Percentiles rank a stretch among this genome's conserved stretches.
These are phyloP conservation scores for Hydrolagus colliei DNA, from an alignment of 2,797 vertebrate genomes.

Conservation along the genomic window DNA sequence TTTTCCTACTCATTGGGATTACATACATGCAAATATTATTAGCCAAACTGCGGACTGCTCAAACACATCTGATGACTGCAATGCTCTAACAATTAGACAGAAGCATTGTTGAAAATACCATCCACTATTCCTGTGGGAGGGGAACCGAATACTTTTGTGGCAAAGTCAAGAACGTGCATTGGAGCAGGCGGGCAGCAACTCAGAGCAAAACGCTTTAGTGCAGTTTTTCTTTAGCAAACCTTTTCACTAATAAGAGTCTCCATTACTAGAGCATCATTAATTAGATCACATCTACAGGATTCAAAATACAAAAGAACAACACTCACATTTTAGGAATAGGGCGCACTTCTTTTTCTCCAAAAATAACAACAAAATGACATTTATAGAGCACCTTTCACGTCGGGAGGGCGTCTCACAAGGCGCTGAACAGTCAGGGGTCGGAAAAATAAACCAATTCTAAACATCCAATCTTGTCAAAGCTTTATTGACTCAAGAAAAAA, in stretches of 20 bases:
- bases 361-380: no score
- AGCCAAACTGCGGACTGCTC: not conserved
- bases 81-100: not conserved
- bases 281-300: not conserved
- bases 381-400: no score
- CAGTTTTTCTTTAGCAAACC: not conserved
- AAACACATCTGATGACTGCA: not conserved
- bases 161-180: no score
- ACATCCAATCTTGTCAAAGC: not conserved
- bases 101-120: not conserved
- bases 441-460: not conserved
- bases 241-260: no score
- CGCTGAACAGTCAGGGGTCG: no score
- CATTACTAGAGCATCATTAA: no score
- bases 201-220: not conserved
- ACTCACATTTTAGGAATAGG: not conserved
- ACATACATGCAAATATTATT: not conserved
- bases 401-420: no score
- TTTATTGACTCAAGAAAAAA: not conserved
- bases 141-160: not conserved
- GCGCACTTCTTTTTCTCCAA: no score
- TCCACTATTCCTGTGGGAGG: not conserved
- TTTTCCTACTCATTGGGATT: not conserved
- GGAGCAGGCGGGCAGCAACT: not conserved
- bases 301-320: not conserved